These are phyloP conservation scores for Ianthella basta DNA, from an alignment of 37 sponge, comb jelly and placozoan species.

Conservation along the genomic window DNA sequence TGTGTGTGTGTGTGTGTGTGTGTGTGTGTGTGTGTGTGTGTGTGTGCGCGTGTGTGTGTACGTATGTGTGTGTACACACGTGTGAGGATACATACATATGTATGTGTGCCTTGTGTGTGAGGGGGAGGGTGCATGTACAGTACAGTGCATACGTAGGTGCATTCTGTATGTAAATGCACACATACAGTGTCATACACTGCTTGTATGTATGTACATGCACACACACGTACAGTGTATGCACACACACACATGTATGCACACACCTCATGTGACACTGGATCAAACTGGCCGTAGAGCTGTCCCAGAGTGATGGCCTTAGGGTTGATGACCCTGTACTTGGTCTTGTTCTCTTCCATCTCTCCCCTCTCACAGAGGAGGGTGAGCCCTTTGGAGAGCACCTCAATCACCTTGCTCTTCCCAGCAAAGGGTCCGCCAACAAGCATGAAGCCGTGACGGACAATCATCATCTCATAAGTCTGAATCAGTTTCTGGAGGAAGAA, in stretches of 20 bases:
- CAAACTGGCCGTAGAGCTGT: slow-evolving; percentile 99
- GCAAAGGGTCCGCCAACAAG: slow-evolving; percentile 78
- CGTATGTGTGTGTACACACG: too few relatives aligned
- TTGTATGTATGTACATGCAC: background rate
- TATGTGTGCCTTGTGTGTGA: too few relatives aligned
- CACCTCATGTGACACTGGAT: slow-evolving; percentile 97
- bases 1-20: too few relatives aligned
- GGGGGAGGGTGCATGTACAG: too few relatives aligned
- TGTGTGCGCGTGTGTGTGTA: too few relatives aligned
- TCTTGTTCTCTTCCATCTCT: slow-evolving; percentile 88
- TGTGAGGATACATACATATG: too few relatives aligned
- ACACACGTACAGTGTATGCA: background rate
- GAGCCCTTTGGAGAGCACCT: slow-evolving; percentile 86
- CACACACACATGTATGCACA: background rate
- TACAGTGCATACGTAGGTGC: too few relatives aligned
- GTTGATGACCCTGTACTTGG: slow-evolving; percentile 86
- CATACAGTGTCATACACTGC: too few relatives aligned
- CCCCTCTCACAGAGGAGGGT: slow-evolving; percentile 83
- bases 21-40: too few relatives aligned
- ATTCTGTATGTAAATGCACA: too few relatives aligned
- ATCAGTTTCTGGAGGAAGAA: slow-evolving; percentile 98
- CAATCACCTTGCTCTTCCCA: slow-evolving; percentile 47
- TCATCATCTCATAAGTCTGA: slow-evolving; percentile 99
- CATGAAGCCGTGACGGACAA: slow-evolving; percentile 96
- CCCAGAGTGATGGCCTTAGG: slow-evolving; percentile 99